Evolutionary conservation across 2,888 invertebrate genomes (phyloP), one percentile per base, ranked within the genome.

Genomic region (Aspidiotus rigidus): DNA sequence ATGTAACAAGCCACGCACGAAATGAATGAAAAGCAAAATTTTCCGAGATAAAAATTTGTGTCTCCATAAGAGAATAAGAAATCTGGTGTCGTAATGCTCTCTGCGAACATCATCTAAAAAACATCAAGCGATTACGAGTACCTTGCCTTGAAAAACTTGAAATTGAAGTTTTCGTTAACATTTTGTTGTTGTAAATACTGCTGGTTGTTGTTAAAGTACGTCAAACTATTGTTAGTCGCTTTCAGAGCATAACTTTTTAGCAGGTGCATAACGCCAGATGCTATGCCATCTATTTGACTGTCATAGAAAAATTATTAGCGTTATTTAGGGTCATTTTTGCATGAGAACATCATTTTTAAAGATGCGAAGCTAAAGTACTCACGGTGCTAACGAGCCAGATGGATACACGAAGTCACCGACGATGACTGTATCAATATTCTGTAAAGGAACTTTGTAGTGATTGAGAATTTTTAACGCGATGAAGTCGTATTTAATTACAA

Each of bases 331-430:
- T 28, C 28, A 28, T 28, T 28, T 5, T 28, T 28, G 5, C 1
- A 5, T 3, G 2, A 28, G 5, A 28, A 28, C 28, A 28, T 28
- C 28, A 1, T 28, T 28, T 28, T 28, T 28, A 28, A 5, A 28
- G 28, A 28, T 28, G 28, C 28, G 28, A 28, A 28, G 28, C 2
- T 49, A 6, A n/a, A 49, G 70, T 74, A 86, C 90, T 89, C 81
- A 92, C 92, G 90, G 89, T 74, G 90, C 88, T 73, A 92, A 77
- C 8, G 92, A 92, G 13, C 86, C 84, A 13, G 85, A 81, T 28
- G 93, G 91, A 77, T 92, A 93, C n/a, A 85, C 83, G 70, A 93
- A 78, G 76, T 90, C 88, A 2, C 92, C 92, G 71, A 86, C 82
- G 1, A 86, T 82, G 57, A 92, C 79, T 7, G 86, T 86, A 75